phyloP scores from a whole-genome alignment of 2,888 invertebrate genomes.

The Metopia argyrocephala region DNA sequence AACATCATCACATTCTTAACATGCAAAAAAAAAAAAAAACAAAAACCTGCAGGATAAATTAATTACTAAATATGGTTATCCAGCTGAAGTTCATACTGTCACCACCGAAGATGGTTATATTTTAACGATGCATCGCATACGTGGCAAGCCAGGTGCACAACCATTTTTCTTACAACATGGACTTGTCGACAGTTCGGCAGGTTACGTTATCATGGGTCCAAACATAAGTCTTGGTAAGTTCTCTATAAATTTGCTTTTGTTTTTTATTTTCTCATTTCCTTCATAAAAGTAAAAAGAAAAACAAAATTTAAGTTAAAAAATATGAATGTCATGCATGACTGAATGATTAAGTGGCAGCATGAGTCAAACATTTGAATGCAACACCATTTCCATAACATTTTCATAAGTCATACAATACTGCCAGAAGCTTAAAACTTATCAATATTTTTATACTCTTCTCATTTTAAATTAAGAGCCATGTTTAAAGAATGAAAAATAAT shows the following conservation, averaged over 20 bases:
- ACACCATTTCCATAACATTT: constrained; percentile 22
- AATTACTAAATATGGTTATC: constrained; percentile 83
- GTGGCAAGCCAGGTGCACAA: constrained; percentile 79
- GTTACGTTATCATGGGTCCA: constrained; percentile 86
- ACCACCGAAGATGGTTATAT: constrained; percentile 89
- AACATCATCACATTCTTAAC: neutral
- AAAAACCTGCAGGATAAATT: constrained; percentile 76
- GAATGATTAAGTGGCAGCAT: neutral
- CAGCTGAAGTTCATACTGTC: constrained; percentile 82
- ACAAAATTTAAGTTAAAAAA: neutral
- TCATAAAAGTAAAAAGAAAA: neutral
- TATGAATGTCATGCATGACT: constrained; percentile 38
- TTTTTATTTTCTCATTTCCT: neutral
- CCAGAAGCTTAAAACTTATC: no score
- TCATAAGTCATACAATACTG: no score
- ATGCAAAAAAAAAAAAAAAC: constrained; percentile 3
- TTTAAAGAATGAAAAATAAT: no score
- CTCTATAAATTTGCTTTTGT: neutral
- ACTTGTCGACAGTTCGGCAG: constrained; percentile 85
- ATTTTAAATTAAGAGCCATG: no score
- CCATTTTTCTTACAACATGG: constrained; percentile 85
- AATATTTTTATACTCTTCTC: no score
- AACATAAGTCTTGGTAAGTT: constrained; percentile 80
- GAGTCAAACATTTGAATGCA: neutral
- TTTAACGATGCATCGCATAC: constrained; percentile 86